phyloP scores from a whole-genome alignment of 2,888 invertebrate genomes.

The Metopia argyrocephala region DNA sequence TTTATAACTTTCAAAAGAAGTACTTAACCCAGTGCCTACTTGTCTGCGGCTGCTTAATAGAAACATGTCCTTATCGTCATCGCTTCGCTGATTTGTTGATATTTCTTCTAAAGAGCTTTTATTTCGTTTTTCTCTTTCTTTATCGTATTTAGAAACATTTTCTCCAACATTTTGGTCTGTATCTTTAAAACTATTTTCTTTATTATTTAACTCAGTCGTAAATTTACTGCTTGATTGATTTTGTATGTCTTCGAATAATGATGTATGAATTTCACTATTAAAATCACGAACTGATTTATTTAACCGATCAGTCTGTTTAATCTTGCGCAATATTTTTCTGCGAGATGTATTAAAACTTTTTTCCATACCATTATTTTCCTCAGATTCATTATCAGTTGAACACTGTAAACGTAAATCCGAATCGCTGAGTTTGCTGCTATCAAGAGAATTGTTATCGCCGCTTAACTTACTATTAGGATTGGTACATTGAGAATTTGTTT shows the following conservation, averaged over 20 bases:
- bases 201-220: neutral
- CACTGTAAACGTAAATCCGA: constrained; percentile 55
- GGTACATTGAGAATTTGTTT: neutral
- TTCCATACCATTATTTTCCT: neutral
- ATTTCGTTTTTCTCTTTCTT: neutral
- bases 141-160: neutral
- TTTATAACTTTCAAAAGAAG: constrained; percentile 62
- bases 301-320: constrained; percentile 63
- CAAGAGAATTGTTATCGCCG: constrained; percentile 25
- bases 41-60: neutral
- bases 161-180: neutral
- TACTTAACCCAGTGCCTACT: constrained; percentile 51
- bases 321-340: constrained; percentile 49
- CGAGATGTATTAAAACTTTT: constrained; percentile 49
- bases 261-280: constrained; percentile 41
- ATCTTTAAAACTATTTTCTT: no score
- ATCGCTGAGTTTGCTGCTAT: constrained; percentile 64
- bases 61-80: constrained; percentile 35
- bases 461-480: neutral
- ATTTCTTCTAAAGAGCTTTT: constrained; percentile 8
- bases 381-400: constrained; percentile 17
- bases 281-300: constrained; percentile 65
- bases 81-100: constrained; percentile 15
- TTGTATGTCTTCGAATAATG: neutral
- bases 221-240: neutral